Evolutionary conservation across 1,140 invertebrate species (phyloP), one percentile per base, ranked within the genome.

Genomic region (Wiebesia pumilae): DNA sequence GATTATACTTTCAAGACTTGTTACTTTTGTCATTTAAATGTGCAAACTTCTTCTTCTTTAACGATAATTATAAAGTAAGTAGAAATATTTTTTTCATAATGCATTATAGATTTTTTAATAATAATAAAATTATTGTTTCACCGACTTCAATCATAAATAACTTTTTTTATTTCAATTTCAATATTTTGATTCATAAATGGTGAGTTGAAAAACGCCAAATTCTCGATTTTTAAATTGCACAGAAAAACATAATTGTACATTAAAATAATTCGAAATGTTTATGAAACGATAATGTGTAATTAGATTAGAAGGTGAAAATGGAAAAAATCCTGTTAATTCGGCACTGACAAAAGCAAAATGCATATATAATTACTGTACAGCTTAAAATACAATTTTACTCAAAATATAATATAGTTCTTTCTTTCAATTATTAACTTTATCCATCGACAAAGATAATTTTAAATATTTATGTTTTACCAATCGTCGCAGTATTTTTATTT

Each of bases 331-430:
- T 27, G 58, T 62, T 62, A 27, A 62, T 62, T 62, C 58, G 24
- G 3, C 24, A 62, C 58, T 62, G 24, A 62, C 10, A 62, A 27
- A 62, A 62, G 67, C 43, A 82, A 67, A 77, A 73, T 81, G 38
- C 51, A 81, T 73, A 81, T 77, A 54, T 82, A 86, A 86, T 86
- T 81, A 86, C 85, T 77, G 54, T 65, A 86, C 21, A 82, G 21
- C 19, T 77, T 21, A 65, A 58, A 24, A 19, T 33, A 24, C 47
- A 71, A 62, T 54, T 80, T 24, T 38, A 12, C 38, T 79, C 2
- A 35, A 65, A 81, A 81, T 81, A 51, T 40, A 35, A 69, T 80
- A 51, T 80, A 40, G n/a, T 80, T 85, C 30, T 7, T 16, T 43
- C 43, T 67, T 67, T 81, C 0, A 0, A 51, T 12, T 19, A 71